These are phyloP conservation scores for Limosa lapponica DNA, from an alignment of 2,797 vertebrate species.

Conservation along the genomic window DNA sequence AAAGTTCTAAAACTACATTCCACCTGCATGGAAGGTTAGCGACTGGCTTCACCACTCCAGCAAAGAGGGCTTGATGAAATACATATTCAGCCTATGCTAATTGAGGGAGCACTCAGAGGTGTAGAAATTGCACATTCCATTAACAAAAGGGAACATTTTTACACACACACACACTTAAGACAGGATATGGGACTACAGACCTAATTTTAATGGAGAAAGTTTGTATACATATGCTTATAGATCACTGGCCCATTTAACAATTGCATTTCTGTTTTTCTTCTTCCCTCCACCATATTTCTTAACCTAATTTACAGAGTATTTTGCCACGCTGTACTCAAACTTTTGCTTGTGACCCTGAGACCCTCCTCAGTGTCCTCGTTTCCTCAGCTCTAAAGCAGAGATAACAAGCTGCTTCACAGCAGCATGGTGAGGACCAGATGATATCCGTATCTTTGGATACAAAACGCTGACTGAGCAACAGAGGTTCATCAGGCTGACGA, in stretches of 20 bases:
- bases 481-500: neutral
- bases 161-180: neutral
- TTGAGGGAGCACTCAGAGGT: neutral
- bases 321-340: neutral
- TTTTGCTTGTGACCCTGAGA: neutral
- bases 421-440: neutral
- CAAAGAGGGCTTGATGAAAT: neutral
- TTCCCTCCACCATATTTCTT: neutral
- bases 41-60: neutral
- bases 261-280: neutral
- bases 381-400: neutral
- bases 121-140: neutral
- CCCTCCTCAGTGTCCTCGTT: neutral
- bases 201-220: neutral
- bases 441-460: accelerated
- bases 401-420: neutral
- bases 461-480: neutral
- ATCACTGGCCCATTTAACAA: neutral
- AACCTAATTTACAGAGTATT: neutral
- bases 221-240: neutral
- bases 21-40: neutral
- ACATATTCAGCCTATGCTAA: neutral
- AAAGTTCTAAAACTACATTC: neutral
- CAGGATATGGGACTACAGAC: neutral
- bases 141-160: neutral